Evolutionary conservation across 2,113 vertebrate species (phyloP), one percentile per base, ranked within the genome.

Genomic region (Myodes glareolus): DNA sequence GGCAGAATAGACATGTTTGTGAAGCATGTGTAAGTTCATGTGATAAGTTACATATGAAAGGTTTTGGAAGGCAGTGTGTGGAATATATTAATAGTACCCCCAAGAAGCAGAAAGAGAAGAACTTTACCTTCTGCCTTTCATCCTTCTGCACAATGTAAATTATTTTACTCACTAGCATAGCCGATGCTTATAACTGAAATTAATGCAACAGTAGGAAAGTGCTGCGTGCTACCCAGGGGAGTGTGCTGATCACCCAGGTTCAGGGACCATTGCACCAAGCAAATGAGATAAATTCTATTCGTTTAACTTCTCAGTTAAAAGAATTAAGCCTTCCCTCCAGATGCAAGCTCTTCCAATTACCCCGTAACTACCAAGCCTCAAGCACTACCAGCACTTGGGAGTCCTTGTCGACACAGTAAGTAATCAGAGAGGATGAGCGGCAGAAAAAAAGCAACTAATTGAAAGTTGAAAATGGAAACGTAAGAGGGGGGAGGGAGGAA

Each of bases 261-360:
- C 61, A 93, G 45, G 80, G 76, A 78, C 84, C 58, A 93, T 67
- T 80, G 50, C 80, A 80, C 70, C 58, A 95, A 75, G 80, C 58
- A 94, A 98, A 96, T 86, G 80, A 97, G 93, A 90, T 87, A 88
- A 90, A 96, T 67, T 61, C 76, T 76, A 85, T 95, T 95, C 61
- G 63, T 70, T 92, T 93, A 90, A 96, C 94, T 96, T 95, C 78
- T 94, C 92, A 76, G 72, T 96, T 92, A 94, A 94, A 96, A 88
- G 36, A 94, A 97, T 29, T 81, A 50, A 73, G 81, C 31, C 92
- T 96, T 93, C 90, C 81, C 78, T 94, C 82, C 82, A 88, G 68
- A 93, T 58, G 23, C 27, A 92, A 94, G 27, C 63, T 88, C 90
- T 94, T 92, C 80, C 82, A 96, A 95, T 95, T 94, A 95, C 61